Conservation (phyloP, 2,797 vertebrate genomes). For the Acanthurus tractus region DNA sequence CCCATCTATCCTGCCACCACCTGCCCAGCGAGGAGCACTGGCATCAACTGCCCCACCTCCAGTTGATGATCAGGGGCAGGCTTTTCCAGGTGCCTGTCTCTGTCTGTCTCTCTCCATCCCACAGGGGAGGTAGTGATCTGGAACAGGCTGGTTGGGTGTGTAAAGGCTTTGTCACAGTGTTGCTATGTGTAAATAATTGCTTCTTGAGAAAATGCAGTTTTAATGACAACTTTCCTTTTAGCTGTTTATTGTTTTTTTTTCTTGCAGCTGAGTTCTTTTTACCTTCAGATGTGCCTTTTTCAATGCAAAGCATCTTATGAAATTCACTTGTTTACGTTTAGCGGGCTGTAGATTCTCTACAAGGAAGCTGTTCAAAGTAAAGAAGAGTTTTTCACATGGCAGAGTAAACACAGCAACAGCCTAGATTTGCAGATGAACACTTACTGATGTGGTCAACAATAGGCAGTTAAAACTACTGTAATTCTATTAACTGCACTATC, state of each 20-base stretch:
- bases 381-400: not conserved
- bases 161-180: slow-evolving; percentile 41
- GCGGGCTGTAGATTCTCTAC: not conserved
- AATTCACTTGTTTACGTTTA: not conserved
- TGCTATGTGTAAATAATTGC: slow-evolving; percentile 30
- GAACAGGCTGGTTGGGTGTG: slow-evolving; percentile 57
- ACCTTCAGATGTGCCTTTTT: slow-evolving; percentile 11
- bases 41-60: slow-evolving; percentile 78
- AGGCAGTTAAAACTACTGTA: not conserved
- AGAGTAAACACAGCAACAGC: not conserved
- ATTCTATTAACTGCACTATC: not conserved
- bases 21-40: slow-evolving; percentile 57
- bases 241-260: slow-evolving; percentile 39
- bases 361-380: not conserved
- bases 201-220: slow-evolving; percentile 17
- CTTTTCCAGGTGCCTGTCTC: slow-evolving; percentile 63
- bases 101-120: slow-evolving; percentile 59
- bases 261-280: slow-evolving; percentile 38
- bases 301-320: slow-evolving; percentile 5
- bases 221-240: slow-evolving; percentile 28
- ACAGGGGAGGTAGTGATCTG: slow-evolving; percentile 48
- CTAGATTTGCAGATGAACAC: not conserved
- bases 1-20: slow-evolving; percentile 40
- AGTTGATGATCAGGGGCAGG: slow-evolving; percentile 77
- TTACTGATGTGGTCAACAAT: not conserved